phyloP scores from a whole-genome alignment of 2,113 vertebrate species.

The Ifrita kowaldi region DNA sequence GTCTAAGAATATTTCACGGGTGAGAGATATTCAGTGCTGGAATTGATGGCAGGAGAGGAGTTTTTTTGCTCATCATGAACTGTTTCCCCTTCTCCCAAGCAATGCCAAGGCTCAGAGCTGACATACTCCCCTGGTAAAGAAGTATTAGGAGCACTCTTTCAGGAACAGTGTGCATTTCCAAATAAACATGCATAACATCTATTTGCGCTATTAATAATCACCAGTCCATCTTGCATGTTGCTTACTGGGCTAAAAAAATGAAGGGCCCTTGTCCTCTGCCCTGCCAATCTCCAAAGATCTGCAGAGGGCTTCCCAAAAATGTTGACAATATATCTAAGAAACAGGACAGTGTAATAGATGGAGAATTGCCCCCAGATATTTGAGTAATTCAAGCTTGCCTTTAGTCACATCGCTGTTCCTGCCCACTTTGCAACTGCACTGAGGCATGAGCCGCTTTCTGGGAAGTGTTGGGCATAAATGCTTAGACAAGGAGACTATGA shows the following conservation, averaged over 20 bases:
- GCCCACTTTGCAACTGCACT: background rate
- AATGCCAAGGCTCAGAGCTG: background rate
- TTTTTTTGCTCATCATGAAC: background rate
- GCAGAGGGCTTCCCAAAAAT: background rate
- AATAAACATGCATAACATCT: background rate
- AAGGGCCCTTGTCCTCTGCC: background rate
- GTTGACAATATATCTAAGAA: background rate
- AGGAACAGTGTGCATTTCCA: background rate
- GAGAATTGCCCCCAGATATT: background rate
- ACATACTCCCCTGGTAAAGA: background rate
- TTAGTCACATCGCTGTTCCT: background rate
- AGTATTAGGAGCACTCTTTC: background rate
- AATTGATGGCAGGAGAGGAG: background rate
- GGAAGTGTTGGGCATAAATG: background rate
- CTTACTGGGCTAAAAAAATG: background rate
- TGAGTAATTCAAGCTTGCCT: background rate
- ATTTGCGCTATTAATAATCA: background rate
- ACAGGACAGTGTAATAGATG: fast-evolving
- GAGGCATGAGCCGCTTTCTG: background rate
- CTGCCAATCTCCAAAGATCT: background rate
- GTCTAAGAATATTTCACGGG: background rate
- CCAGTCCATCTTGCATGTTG: background rate
- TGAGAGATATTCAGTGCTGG: background rate
- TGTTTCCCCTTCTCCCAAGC: background rate
- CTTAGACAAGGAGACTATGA: background rate